Evolutionary conservation across 2,113 vertebrate species (phyloP).

Genomic region (Corvus hawaiiensis): DNA sequence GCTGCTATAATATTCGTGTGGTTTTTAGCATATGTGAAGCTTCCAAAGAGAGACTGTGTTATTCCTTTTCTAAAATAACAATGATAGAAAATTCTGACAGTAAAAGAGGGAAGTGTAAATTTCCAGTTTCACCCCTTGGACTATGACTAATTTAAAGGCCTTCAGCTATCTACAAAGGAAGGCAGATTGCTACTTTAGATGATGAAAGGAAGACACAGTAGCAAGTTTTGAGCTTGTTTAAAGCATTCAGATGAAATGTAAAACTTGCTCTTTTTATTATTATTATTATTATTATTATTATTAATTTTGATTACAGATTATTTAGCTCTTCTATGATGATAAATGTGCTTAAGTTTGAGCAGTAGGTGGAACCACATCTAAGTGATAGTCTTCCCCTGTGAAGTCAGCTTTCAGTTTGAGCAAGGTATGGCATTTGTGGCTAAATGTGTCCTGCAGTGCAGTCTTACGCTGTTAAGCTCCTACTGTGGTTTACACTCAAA

Average conservation of each 20-base stretch:
- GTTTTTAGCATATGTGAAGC: neutral
- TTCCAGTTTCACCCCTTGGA: neutral
- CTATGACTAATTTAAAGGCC: neutral
- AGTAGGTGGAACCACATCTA: neutral
- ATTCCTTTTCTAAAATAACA: neutral
- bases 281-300: neutral
- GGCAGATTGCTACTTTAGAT: neutral
- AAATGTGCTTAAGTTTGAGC: neutral
- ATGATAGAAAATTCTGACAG: neutral
- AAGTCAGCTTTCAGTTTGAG: neutral
- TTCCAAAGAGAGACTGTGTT: neutral
- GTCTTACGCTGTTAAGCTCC: neutral
- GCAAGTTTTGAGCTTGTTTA: neutral
- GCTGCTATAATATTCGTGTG: neutral
- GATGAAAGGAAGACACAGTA: neutral
- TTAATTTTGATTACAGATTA: neutral
- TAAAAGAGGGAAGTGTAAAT: neutral
- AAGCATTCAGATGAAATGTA: neutral
- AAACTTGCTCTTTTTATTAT: neutral
- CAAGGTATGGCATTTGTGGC: neutral
- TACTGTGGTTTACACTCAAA: neutral
- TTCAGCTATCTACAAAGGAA: neutral
- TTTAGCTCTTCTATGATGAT: neutral
- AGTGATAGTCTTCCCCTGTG: neutral
- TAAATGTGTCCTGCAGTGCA: neutral